Conservation (phyloP, 1,140 invertebrate genomes). For the Zaprionus capensis region DNA sequence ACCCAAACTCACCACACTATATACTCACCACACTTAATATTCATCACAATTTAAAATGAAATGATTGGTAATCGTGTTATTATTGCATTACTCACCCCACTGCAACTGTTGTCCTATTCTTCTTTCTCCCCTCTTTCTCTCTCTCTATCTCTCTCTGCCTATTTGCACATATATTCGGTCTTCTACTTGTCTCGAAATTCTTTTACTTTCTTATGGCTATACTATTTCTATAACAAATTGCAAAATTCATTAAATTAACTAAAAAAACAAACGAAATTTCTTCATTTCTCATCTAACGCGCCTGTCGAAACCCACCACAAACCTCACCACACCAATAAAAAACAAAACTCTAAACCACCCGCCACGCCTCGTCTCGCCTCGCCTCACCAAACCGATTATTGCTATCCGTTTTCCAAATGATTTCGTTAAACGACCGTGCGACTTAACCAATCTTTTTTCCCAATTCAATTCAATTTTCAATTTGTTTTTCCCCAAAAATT, state of each 20-base stretch:
- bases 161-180: neutral
- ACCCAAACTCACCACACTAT: neutral
- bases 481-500: constrained; percentile 13
- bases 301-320: constrained; percentile 22
- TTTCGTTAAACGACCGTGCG: constrained; percentile 31
- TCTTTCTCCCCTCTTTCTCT: constrained; percentile 24
- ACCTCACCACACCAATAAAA: constrained; percentile 10
- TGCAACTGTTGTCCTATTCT: constrained; percentile 22
- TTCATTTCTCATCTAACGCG: constrained; percentile 68
- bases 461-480: constrained; percentile 26
- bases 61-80: neutral
- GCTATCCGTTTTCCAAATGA: constrained; percentile 25
- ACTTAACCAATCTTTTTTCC: constrained; percentile 19
- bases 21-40: neutral
- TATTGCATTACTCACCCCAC: constrained; percentile 35
- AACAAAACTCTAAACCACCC: neutral
- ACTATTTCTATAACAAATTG: constrained; percentile 20
- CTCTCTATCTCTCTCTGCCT: constrained; percentile 20
- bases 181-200: constrained; percentile 1
- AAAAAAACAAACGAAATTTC: constrained; percentile 64
- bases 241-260: constrained; percentile 22
- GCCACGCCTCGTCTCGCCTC: neutral
- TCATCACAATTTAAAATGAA: neutral
- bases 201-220: constrained; percentile 6
- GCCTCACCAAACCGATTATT: constrained; percentile 19